Base-by-base conservation (phyloP, 2,113 vertebrate species). In the Larimichthys crocea region DNA sequence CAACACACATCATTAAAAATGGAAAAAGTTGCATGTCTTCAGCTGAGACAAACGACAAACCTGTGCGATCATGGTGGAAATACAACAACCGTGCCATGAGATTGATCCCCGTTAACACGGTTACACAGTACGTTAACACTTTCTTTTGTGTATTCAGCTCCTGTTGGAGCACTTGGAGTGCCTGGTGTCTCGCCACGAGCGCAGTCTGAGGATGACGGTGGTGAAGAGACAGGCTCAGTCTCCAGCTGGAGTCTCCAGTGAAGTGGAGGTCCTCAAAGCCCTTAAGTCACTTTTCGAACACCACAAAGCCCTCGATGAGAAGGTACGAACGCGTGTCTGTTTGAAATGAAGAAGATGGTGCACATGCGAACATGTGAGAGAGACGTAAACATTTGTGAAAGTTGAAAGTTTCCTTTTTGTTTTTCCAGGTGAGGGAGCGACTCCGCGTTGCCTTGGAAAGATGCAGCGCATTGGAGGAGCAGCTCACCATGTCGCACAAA, bases 261-360 rank as follows among this genome's bases (percentile, higher is more conserved):
- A 99, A 90, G 98, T 99, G 82, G 98, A 99, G 85, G 98, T 99
- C 84, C 97, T 99, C 61, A 99, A 99, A 93, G 98, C 98, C 5
- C 97, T 99, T 0, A 99, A 99, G 91, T 99, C 97, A n/a, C 92
- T 99, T 46, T 99, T 99, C 56, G 98, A 99, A 77, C 98, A 99
- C 90, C 98, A 99, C 92, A 99, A 99, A 94, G 98, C 98, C 74
- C 95, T 99, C 79, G 98, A 99, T 22, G 98, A 99, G 92, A 99
- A 99, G 97, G 98, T 98, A 93, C 74, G 40, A 44, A 24, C 22
- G 10, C 0, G 35, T 40, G 44, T 46, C 44, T 46, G 44, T 12
- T 17, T 49, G 4, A 14, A 68, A 55, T 35, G 65, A 50, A 31
- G 10, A 20, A 6, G 4, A 11, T 15, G 10, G n/a, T 19, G n/a